Evolutionary conservation across 2,797 vertebrate genomes (phyloP), one percentile per base, ranked within the genome.

Genomic region (Channallabes apus): DNA sequence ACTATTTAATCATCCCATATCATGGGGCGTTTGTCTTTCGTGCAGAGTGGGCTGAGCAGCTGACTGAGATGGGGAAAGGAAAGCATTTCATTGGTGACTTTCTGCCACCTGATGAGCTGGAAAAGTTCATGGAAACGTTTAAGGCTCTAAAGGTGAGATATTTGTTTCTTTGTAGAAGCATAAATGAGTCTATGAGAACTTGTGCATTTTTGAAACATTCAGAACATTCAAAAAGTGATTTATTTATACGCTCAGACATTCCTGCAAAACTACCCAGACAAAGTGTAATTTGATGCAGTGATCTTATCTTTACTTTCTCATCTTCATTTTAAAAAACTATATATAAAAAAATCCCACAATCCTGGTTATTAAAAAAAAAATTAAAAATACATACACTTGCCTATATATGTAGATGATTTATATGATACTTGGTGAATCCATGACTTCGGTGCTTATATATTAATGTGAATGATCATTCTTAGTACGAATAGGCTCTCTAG

Each of bases 121-220:
- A 99, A 6, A 99, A 98, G 76, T 99, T 99, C 91, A 99, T 99
- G 98, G 98, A 99, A 92, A 99, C 98, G 0, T 99, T 99, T 91
- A 99, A 99, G 91, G 98, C 98, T 0, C 89, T 99, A 3, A 99
- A 99, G 95, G 98, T 98, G 88, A 93, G 91, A 85, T 9, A 65
- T 14, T 9, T 69, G 32, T 85, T 6, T 35, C 5, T 35, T 41
- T 62, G 35, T 61, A 6, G 1, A 41, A 59, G 29, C 29, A 4
- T n/a, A n/a, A 41, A 5, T 20, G n/a, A 9, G 3, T 15, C 61
- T 46, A 2, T 46, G 46, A 46, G 41, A 41, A 41, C 6, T 41
- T 41, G 41, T 41, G 41, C 41, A 41, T 41, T 8, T 41, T 41
- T 41, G 6, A 41, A 41, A 41, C 41, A 41, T 41, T 41, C 41